Conservation (phyloP, 2,888 invertebrate species). For the Diplazon laetatorius region DNA sequence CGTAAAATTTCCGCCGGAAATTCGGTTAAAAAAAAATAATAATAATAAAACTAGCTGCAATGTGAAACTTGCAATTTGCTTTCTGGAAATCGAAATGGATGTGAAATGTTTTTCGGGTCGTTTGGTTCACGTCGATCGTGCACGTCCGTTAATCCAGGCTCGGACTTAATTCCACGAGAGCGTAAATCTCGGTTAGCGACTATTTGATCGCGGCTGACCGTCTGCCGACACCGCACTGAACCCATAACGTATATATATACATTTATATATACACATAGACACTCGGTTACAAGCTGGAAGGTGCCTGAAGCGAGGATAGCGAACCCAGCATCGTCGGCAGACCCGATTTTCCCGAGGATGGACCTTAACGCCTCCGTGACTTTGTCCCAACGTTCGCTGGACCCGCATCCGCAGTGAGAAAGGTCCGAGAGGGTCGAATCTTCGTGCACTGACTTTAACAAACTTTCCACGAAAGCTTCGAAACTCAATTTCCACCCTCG, state of each 20-base stretch:
- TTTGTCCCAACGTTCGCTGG: constrained; percentile 35
- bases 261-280: neutral
- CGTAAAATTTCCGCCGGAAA: constrained; percentile 43
- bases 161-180: constrained; percentile 78
- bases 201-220: constrained; percentile 78
- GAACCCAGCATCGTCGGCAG: constrained; percentile 30
- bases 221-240: constrained; percentile 56
- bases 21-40: constrained; percentile 41
- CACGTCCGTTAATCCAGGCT: constrained; percentile 75
- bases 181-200: constrained; percentile 81
- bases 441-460: constrained; percentile 18
- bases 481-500: neutral
- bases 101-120: constrained; percentile 22
- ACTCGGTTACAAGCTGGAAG: constrained; percentile 27
- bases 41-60: constrained; percentile 28
- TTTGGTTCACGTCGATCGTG: constrained; percentile 51
- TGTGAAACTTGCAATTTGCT: too few relatives aligned
- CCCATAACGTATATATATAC: constrained; percentile 22
- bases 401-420: constrained; percentile 14
- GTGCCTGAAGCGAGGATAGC: constrained; percentile 25
- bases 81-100: too few relatives aligned
- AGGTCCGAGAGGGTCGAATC: constrained; percentile 1
- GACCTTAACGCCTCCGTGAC: constrained; percentile 62
- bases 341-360: constrained; percentile 13
- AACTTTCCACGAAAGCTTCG: neutral